Evolutionary conservation across 2,888 invertebrate species (phyloP).

Genomic region (Apamea anceps): DNA sequence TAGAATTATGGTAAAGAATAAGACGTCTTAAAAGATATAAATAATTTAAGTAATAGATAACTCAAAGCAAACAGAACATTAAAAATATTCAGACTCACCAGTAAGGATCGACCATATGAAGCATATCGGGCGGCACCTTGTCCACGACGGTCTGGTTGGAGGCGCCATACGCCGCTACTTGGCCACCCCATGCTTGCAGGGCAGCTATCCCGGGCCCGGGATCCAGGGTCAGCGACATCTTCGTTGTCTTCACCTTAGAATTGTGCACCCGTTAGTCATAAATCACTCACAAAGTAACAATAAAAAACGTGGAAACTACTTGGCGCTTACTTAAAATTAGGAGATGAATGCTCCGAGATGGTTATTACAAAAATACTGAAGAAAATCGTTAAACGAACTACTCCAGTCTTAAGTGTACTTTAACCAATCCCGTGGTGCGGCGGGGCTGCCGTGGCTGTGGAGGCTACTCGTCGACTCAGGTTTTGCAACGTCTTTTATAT

Average conservation of each 20-base stretch:
- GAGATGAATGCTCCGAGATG: constrained; percentile 81
- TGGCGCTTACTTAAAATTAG: constrained; percentile 76
- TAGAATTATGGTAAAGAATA: neutral
- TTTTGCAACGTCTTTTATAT: constrained; percentile 81
- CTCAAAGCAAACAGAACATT: neutral
- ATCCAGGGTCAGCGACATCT: constrained; percentile 85
- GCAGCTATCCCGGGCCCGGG: constrained; percentile 87
- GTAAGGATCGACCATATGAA: constrained; percentile 94
- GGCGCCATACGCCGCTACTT: constrained; percentile 87
- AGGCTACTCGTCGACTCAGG: constrained; percentile 82
- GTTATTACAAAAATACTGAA: constrained; percentile 89
- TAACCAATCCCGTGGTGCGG: constrained; percentile 85
- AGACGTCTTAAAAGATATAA: neutral
- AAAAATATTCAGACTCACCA: constrained; percentile 90
- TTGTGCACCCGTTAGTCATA: constrained; percentile 29
- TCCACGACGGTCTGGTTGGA: constrained; percentile 95
- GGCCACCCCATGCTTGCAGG: constrained; percentile 87
- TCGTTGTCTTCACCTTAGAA: constrained; percentile 72
- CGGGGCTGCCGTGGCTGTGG: constrained; percentile 83
- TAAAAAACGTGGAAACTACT: constrained; percentile 5
- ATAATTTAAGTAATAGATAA: neutral
- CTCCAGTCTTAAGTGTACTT: constrained; percentile 87
- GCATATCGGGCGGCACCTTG: constrained; percentile 94
- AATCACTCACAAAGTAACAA: constrained; percentile 3
- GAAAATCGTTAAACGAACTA: constrained; percentile 90